A percentile compares a stretch with the other conserved stretches of the same genome.
phyloP scores from a whole-genome alignment of 2,888 invertebrate species.

The Hoplodrina ambigua region DNA sequence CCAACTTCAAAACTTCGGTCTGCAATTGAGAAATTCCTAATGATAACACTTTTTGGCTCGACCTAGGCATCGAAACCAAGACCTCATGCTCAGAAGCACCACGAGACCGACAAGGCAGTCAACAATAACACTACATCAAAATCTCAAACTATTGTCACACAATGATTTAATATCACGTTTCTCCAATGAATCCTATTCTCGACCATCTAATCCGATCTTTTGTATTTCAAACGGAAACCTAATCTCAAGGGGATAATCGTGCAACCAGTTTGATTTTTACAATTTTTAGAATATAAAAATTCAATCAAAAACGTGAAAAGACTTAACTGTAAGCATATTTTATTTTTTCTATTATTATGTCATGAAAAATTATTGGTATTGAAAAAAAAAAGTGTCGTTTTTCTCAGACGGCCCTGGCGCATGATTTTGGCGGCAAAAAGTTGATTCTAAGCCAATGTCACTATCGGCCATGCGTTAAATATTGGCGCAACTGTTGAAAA shows the following conservation, averaged over 20 bases:
- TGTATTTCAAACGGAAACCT: slow-evolving; percentile 41
- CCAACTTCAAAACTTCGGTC: too few species aligned
- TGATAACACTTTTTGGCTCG: too few species aligned
- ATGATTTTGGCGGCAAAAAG: slow-evolving; percentile 83
- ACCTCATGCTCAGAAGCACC: too few species aligned
- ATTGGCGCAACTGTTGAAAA: slow-evolving; percentile 85
- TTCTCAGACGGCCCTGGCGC: slow-evolving; percentile 73
- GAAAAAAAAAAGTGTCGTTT: slow-evolving; percentile 68
- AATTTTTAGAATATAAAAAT: slow-evolving; percentile 45
- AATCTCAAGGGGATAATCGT: slow-evolving; percentile 55
- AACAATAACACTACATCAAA: not conserved
- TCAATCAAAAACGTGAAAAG: slow-evolving; percentile 59
- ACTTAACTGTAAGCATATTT: slow-evolving; percentile 53
- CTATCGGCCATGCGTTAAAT: slow-evolving; percentile 84
- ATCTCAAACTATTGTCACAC: slow-evolving; percentile 14
- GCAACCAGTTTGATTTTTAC: slow-evolving; percentile 31
- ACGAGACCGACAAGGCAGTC: too few species aligned
- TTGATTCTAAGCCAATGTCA: slow-evolving; percentile 84
- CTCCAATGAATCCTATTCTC: slow-evolving; percentile 36
- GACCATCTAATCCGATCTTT: slow-evolving; percentile 44
- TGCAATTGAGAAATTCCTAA: too few species aligned
- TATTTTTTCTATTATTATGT: slow-evolving; percentile 63
- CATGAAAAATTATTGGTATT: slow-evolving; percentile 66
- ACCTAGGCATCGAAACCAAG: too few species aligned
- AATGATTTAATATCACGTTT: slow-evolving; percentile 33